Percentiles rank a stretch among this genome's conserved stretches.
phyloP scores from a whole-genome alignment of 37 sponge, comb jelly and placozoan genomes.

The Chondrilla cf. caribensis region DNA sequence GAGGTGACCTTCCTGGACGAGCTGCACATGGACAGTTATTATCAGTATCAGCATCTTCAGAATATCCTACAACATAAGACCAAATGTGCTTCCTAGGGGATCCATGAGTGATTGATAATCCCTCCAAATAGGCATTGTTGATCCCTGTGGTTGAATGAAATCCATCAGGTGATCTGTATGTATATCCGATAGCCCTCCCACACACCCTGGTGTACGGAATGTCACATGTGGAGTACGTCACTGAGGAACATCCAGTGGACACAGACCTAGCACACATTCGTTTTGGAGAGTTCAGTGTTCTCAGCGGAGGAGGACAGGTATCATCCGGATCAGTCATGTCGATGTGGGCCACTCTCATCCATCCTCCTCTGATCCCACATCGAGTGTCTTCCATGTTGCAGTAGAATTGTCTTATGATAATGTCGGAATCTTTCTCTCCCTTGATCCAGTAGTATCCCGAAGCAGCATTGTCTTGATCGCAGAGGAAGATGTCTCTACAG shows the following conservation, averaged over 20 bases:
- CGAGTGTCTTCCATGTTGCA: not conserved
- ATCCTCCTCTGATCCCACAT: conserved; percentile 2
- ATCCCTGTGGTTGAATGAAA: not conserved
- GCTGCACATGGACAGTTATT: not conserved
- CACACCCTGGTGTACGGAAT: conserved; percentile 4
- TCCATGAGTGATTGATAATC: no score
- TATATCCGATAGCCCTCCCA: conserved; percentile 4
- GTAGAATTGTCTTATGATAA: not conserved
- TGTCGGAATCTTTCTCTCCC: not conserved
- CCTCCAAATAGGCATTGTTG: no score
- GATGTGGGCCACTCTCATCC: conserved; percentile 6
- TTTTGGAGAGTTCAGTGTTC: not conserved
- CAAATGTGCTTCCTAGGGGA: no score
- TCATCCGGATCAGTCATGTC: not conserved
- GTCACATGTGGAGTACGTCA: not conserved
- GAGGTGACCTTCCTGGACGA: not conserved
- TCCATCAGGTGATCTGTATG: not conserved
- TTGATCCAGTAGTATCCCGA: conserved; percentile 2
- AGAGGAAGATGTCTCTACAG: not conserved
- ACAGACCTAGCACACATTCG: conserved; percentile 4
- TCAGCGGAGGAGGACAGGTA: not conserved
- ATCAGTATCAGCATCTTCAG: not conserved
- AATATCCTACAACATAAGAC: not conserved
- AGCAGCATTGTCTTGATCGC: not conserved
- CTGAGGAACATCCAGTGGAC: conserved; percentile 17